phyloP scores from a whole-genome alignment of 2,113 vertebrate species.

The Cyprinus carpio region DNA sequence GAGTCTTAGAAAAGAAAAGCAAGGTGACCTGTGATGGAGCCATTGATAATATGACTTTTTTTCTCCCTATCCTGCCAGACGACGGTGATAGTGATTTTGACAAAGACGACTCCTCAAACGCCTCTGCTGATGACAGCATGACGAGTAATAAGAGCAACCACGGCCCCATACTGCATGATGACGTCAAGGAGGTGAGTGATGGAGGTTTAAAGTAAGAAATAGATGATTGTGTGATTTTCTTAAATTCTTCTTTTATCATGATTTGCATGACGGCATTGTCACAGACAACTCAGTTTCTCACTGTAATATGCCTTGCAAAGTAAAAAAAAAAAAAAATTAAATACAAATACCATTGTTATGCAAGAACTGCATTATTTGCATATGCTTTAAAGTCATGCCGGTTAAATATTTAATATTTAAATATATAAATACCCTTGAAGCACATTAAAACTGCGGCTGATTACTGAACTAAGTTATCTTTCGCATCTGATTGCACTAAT shows the following conservation, averaged over 20 bases:
- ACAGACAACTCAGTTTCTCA: background rate
- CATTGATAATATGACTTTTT: background rate
- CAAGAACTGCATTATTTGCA: too few species aligned
- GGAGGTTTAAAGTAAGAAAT: conserved; percentile 44
- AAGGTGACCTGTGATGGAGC: background rate
- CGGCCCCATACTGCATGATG: conserved; percentile 69
- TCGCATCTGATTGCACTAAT: too few species aligned
- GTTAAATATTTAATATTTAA: too few species aligned
- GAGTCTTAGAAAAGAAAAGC: too few species aligned
- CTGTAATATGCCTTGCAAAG: background rate
- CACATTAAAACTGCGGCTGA: too few species aligned
- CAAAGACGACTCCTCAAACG: conserved; percentile 77
- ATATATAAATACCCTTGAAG: too few species aligned
- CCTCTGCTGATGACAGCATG: conserved; percentile 78
- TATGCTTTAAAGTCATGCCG: too few species aligned
- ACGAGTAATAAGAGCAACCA: conserved; percentile 69
- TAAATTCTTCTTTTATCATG: background rate
- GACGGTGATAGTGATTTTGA: conserved; percentile 79
- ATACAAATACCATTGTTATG: too few species aligned
- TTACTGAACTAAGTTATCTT: too few species aligned
- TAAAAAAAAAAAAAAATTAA: too few species aligned
- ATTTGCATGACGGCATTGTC: background rate
- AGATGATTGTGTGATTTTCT: background rate
- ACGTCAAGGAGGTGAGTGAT: conserved; percentile 76
- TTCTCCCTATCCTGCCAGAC: conserved; percentile 67